Base-by-base conservation (phyloP, 2,113 vertebrate genomes). In the Ivindomyrus marchei region DNA sequence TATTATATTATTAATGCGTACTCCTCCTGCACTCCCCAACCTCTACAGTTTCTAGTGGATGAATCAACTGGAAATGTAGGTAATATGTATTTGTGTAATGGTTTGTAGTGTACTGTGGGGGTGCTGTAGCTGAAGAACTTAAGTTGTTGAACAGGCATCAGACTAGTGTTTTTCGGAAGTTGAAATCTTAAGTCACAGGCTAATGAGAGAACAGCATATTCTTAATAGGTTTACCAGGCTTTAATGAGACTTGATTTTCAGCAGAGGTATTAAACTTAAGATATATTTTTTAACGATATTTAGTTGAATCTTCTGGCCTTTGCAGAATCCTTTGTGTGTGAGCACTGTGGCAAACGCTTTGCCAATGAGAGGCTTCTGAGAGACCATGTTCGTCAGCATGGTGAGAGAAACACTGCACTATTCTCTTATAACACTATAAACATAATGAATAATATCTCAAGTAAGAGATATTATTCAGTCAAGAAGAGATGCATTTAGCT, bases 271-370 rank as follows among this genome's bases (percentile, higher is more conserved):
- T 39, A 31, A 77, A 77, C 70, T 17, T 84, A 84, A 47, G 19
- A n/a, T 84, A 9, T 47, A 19, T 77, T 11, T 85, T 31, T 87
- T 87, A n/a, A 53, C 2, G 27, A 6, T 56, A 52, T 50, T 39
- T 36, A 46, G 27, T 4, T n/a, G 27, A 58, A 11, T 85, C 21
- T 83, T 93, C 19, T 90, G 31, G 6, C 89, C 83, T 45, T n/a
- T 88, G 80, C 92, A 96, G 95, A 95, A 66, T 95, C 95, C 1
- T 94, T 97, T 90, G 94, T 94, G 13, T 96, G 94, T 91, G 95
- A 95, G 91, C 96, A 96, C 4, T 94, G 95, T 89, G 91, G 92
- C 88, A 96, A 97, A 93, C 92, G 92, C 89, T 97, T 97, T 93
- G 93, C 95, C 91, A 95, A 90, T 0, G 95, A 96, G 94, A 95